Base-by-base conservation (phyloP, 2,113 vertebrate genomes). In the Urocynchramus pylzowi region DNA sequence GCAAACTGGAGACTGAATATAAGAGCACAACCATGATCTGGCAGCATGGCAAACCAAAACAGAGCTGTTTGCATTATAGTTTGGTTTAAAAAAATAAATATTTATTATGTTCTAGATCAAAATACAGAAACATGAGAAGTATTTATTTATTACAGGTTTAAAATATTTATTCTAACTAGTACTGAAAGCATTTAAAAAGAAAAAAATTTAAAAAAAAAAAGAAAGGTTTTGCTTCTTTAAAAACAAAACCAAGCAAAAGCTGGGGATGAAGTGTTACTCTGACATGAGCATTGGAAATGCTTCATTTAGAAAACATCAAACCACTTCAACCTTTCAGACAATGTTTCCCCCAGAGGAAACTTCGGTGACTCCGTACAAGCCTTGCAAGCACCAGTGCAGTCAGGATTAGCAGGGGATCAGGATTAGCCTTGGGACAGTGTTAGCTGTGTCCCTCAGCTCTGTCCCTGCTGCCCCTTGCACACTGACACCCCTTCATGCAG, bases 401-500 rank as follows among this genome's bases (percentile, higher is more conserved):
- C 33, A 41, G n/a, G 52, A 52, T 50, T 7, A 59, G 76, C 5
- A 9, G 42, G 60, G 31, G 57, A 31, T 13, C 15, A 31, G 81
- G 19, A 86, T 41, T 30, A 77, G 50, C 11, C 16, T 2, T 9
- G 27, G 41, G 56, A 33, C 70, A 56, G 60, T 20, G 69, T 20
- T 5, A 23, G 49, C 41, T 56, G 82, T 28, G 82, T 56, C 42
- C 59, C 69, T 56, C 3, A n/a, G 57, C 53, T 80, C 22, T 1
- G 2, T 31, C 61, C 60, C 70, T n/a, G 31, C 39, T 89, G 47
- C 2, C 24, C 49, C 54, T 84, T 4, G 7, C 54, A 63, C 33
- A 6, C 23, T 3, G 12, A 39, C 39, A 35, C 47, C 26, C 2
- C 4, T 1, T 23, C 27, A 19, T 1, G 0, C 21, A 53, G 3